These are phyloP conservation scores for Muscicapa striata DNA, from an alignment of 2,797 vertebrate species.

Conservation along the genomic window DNA sequence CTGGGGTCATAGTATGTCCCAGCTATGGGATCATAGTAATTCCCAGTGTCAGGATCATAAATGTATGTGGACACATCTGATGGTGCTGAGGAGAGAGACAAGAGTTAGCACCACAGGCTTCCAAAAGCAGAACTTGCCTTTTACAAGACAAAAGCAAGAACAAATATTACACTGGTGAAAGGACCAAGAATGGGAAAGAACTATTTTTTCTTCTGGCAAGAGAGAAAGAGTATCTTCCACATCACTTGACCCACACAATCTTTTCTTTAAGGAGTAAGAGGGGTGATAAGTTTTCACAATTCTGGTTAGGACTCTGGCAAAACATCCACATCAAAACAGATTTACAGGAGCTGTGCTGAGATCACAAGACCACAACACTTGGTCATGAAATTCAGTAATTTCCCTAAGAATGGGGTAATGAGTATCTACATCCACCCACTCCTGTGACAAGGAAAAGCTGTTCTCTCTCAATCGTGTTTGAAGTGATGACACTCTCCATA, in stretches of 20 bases:
- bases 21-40: slow-evolving; percentile 95
- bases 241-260: neutral
- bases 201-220: neutral
- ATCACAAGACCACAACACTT: slow-evolving; percentile 39
- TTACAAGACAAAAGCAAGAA: neutral
- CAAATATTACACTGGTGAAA: neutral
- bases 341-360: neutral
- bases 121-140: neutral
- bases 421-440: slow-evolving; percentile 19
- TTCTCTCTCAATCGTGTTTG: slow-evolving; percentile 11
- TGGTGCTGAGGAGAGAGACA: slow-evolving; percentile 75
- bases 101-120: neutral
- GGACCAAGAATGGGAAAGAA: neutral
- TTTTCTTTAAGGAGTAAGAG: neutral
- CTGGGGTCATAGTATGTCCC: slow-evolving; percentile 93
- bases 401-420: slow-evolving; percentile 31
- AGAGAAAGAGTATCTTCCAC: neutral
- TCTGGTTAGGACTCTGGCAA: neutral
- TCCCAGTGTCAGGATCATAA: slow-evolving; percentile 94
- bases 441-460: slow-evolving; percentile 22
- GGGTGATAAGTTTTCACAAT: neutral
- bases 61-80: slow-evolving; percentile 91
- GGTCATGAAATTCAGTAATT: slow-evolving; percentile 4
- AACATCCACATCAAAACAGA: slow-evolving; percentile 2
- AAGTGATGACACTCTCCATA: slow-evolving; percentile 11